Percentiles rank a stretch among this genome's conserved stretches.
Evolutionary conservation across 2,888 invertebrate species (phyloP).

Genomic region (Chrysolina haemoptera): DNA sequence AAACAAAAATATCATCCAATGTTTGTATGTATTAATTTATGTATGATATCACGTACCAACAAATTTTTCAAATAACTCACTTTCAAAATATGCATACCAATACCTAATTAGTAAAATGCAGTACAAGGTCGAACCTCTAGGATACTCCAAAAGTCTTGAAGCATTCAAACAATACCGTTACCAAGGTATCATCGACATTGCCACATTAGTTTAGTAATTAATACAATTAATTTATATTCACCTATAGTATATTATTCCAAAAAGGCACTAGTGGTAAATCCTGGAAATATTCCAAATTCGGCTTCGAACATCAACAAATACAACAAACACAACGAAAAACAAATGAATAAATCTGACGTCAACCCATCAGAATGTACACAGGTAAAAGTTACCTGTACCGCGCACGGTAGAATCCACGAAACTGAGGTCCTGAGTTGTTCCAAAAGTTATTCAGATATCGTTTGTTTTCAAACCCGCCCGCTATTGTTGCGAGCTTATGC

Average conservation of each 20-base stretch:
- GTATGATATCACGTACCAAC: neutral
- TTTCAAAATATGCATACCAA: neutral
- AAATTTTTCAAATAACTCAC: neutral
- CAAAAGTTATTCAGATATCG: slow-evolving; percentile 35
- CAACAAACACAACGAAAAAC: slow-evolving; percentile 17
- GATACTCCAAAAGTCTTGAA: neutral
- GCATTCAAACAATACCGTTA: slow-evolving; percentile 22
- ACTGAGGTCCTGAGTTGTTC: slow-evolving; percentile 28
- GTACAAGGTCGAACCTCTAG: neutral
- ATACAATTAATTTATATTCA: neutral
- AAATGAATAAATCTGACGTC: slow-evolving; percentile 13
- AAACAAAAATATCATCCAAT: neutral
- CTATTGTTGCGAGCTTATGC: slow-evolving; percentile 43
- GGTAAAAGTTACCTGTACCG: slow-evolving; percentile 25
- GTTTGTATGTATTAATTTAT: neutral
- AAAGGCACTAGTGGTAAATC: slow-evolving; percentile 3
- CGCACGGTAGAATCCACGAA: slow-evolving; percentile 23
- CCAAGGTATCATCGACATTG: slow-evolving; percentile 14
- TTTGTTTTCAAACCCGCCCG: slow-evolving; percentile 51
- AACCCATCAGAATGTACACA: slow-evolving; percentile 12
- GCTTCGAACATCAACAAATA: slow-evolving; percentile 10
- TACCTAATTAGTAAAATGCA: slow-evolving; percentile 2
- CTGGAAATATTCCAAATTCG: slow-evolving; percentile 12
- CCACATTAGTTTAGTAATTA: neutral
- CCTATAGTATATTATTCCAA: neutral